Percentiles rank a stretch among this genome's conserved stretches.
phyloP scores from a whole-genome alignment of 2,888 invertebrate genomes.

The Anoncus sp. region DNA sequence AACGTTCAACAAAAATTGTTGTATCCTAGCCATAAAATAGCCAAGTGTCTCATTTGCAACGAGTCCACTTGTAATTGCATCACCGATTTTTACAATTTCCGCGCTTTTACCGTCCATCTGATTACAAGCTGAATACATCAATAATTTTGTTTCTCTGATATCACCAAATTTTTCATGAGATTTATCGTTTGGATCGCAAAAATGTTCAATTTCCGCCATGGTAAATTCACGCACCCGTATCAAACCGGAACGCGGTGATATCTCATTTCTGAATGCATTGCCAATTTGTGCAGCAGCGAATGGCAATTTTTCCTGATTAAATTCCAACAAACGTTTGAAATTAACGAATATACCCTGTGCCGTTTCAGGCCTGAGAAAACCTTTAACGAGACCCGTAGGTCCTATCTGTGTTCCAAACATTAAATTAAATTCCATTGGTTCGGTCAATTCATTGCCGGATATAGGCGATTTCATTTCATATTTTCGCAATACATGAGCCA shows the following conservation, averaged over 20 bases:
- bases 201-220: conserved; percentile 99
- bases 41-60: conserved; percentile 99
- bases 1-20: conserved; percentile 93
- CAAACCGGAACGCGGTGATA: conserved; percentile 98
- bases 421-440: conserved; percentile 99
- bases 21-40: conserved; percentile 98
- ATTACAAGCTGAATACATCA: conserved; percentile 97
- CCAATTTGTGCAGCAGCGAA: conserved; percentile 99
- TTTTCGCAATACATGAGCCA: conserved; percentile 93
- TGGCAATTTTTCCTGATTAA: conserved; percentile 97
- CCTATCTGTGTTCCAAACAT: conserved; percentile 99
- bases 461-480: conserved; percentile 98
- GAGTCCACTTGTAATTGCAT: conserved; percentile 93
- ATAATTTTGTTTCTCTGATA: conserved; percentile 90
- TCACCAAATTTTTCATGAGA: conserved; percentile 94
- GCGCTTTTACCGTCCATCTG: conserved; percentile 99
- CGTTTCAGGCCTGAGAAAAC: conserved; percentile 98
- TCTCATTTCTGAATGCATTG: conserved; percentile 99
- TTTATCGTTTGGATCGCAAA: conserved; percentile 96
- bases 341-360: conserved; percentile 99
- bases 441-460: conserved; percentile 97
- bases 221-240: conserved; percentile 99
- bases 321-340: conserved; percentile 98
- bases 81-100: conserved; percentile 90
- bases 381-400: conserved; percentile 97